These are phyloP conservation scores for Triplophysa dalaica DNA, from an alignment of 2,113 vertebrate genomes.

Conservation along the genomic window DNA sequence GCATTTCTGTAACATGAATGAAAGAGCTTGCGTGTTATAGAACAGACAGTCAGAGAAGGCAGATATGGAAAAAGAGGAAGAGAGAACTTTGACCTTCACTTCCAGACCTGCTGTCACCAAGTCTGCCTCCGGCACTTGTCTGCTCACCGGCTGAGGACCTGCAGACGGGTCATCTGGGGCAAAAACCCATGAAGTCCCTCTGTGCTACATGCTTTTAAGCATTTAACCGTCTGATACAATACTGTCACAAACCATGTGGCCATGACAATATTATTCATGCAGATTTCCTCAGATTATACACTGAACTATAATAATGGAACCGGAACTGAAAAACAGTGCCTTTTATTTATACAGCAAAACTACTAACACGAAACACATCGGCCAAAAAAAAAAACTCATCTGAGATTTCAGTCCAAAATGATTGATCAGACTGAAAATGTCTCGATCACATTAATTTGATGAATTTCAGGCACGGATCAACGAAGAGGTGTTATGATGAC, in stretches of 20 bases:
- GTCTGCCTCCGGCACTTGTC: slow-evolving; percentile 35
- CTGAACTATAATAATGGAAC: background rate
- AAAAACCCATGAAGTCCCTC: slow-evolving; percentile 11
- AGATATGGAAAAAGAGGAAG: slow-evolving; percentile 18
- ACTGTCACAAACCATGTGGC: background rate
- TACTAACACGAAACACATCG: background rate
- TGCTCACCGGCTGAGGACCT: slow-evolving; percentile 55
- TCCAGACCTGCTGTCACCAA: slow-evolving; percentile 21
- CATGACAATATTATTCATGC: background rate
- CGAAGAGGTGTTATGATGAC: too few relatives aligned
- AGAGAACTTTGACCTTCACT: slow-evolving; percentile 44
- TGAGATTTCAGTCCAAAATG: background rate
- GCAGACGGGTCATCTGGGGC: slow-evolving; percentile 39
- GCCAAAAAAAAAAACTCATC: too few relatives aligned
- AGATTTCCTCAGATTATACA: background rate
- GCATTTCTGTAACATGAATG: background rate
- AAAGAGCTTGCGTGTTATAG: slow-evolving; percentile 1
- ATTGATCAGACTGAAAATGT: background rate
- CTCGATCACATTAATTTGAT: background rate
- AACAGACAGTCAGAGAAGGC: background rate
- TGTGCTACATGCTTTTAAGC: background rate
- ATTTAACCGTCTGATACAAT: background rate
- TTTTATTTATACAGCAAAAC: background rate
- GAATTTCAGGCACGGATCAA: slow-evolving; percentile 1
- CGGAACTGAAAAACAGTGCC: background rate